phyloP scores from a whole-genome alignment of 1,140 invertebrate species.

The Palaemon carinicauda region DNA sequence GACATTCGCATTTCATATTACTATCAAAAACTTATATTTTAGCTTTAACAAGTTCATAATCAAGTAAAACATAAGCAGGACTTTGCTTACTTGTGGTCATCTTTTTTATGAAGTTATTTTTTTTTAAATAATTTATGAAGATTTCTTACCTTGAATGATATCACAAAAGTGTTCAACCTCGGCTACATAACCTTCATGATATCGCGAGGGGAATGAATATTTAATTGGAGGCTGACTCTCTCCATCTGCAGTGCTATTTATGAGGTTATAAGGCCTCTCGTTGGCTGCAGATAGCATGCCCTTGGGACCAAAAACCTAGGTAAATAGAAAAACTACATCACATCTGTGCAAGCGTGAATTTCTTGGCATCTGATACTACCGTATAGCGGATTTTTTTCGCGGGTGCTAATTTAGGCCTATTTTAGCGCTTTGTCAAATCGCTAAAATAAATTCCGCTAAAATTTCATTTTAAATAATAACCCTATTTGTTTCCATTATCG shows the following conservation, averaged over 20 bases:
- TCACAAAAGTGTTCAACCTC: constrained; percentile 37
- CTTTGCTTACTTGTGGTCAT: too few species aligned
- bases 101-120: not conserved
- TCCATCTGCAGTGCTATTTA: not conserved
- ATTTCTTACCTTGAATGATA: constrained; percentile 24
- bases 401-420: too few species aligned
- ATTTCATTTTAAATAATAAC: too few species aligned
- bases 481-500: too few species aligned
- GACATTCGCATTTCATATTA: too few species aligned
- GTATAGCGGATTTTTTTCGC: too few species aligned
- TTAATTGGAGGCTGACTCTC: constrained; percentile 1
- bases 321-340: not conserved
- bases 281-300: constrained; percentile 12
- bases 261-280: constrained; percentile 11
- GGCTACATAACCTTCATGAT: constrained; percentile 10
- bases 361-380: not conserved
- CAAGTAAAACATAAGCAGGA: too few species aligned
- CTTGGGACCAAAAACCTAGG: constrained; percentile 30
- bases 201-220: constrained; percentile 28
- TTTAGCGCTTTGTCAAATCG: too few species aligned
- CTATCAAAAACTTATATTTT: too few species aligned
- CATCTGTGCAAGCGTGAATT: not conserved
- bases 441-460: too few species aligned
- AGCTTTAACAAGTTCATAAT: too few species aligned
- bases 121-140: not conserved